Evolutionary conservation across 2,113 vertebrate species (phyloP).

Genomic region (Cottus gobio): DNA sequence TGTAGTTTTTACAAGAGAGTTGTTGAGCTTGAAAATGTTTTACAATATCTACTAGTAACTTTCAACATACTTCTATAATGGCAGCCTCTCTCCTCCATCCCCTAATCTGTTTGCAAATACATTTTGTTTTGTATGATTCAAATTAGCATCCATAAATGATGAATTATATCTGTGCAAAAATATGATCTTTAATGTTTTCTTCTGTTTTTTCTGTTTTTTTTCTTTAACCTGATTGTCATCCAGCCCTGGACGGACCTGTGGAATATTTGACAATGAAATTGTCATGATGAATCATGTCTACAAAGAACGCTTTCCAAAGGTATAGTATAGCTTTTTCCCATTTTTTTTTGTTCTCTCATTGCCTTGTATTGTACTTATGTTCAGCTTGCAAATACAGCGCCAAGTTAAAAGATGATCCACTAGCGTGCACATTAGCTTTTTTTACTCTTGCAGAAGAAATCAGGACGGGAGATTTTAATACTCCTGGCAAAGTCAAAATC

Average conservation of each 20-base stretch:
- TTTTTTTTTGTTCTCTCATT: background rate
- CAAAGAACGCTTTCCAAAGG: conserved; percentile 97
- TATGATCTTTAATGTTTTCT: background rate
- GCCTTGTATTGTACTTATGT: background rate
- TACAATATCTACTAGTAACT: background rate
- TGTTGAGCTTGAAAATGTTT: background rate
- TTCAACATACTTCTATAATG: background rate
- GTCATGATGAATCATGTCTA: conserved; percentile 99
- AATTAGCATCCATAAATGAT: background rate
- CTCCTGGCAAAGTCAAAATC: conserved; percentile 10
- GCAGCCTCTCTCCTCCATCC: background rate
- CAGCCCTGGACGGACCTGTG: conserved; percentile 91
- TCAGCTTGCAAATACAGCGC: background rate
- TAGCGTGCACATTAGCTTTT: background rate
- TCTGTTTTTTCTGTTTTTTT: no score
- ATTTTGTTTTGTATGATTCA: conserved; percentile 2
- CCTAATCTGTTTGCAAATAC: background rate
- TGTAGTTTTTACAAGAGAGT: background rate
- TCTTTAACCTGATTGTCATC: conserved; percentile 15
- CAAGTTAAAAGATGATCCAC: background rate
- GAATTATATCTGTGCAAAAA: background rate
- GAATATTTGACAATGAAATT: conserved; percentile 94
- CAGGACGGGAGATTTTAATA: background rate
- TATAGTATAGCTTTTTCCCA: conserved; percentile 56
- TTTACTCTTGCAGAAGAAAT: background rate